Evolutionary conservation across 2,113 vertebrate genomes (phyloP).

Genomic region (Strix aluco): DNA sequence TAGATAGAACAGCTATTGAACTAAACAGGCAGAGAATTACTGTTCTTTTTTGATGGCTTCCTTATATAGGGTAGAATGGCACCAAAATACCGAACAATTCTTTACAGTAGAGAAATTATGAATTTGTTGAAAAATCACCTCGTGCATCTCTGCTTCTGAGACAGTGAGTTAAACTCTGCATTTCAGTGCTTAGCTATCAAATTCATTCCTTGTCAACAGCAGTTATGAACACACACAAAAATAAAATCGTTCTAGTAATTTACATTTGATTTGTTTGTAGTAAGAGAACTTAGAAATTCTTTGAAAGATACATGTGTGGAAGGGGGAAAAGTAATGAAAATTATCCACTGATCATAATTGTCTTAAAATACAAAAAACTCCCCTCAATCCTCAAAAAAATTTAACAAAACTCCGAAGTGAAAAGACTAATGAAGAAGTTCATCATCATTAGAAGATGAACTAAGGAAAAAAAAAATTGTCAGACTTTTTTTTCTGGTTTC

Average conservation of each 20-base stretch:
- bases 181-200: background rate
- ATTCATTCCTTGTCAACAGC: background rate
- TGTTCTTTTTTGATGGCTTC: background rate
- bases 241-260: background rate
- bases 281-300: background rate
- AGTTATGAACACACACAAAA: background rate
- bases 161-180: background rate
- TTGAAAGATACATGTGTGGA: background rate
- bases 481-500: background rate
- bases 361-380: background rate
- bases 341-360: background rate
- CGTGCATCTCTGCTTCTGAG: background rate
- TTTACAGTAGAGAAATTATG: constrained; percentile 15
- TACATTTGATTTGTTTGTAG: background rate
- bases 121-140: background rate
- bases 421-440: background rate
- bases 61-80: background rate
- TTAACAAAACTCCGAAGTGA: background rate
- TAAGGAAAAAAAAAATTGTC: background rate
- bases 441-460: background rate
- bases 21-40: background rate
- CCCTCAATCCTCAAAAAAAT: background rate
- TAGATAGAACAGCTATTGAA: background rate
- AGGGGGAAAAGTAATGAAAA: background rate
- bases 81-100: constrained; percentile 2